These are phyloP conservation scores for Anneissia japonica DNA, from an alignment of 35 echinoderm and acorn worm species.

Conservation along the genomic window DNA sequence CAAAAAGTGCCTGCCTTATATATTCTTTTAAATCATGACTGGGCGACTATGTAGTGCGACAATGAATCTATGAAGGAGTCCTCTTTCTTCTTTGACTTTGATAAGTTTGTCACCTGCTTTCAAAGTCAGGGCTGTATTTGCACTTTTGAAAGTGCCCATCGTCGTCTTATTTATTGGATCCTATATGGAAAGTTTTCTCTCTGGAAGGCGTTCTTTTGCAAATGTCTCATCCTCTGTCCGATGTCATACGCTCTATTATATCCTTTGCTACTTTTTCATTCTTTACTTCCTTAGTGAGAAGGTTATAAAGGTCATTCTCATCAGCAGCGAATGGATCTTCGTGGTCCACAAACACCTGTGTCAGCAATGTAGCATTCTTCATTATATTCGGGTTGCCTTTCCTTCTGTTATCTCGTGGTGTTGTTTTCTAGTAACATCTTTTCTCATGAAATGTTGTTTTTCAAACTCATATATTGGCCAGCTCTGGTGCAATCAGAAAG, in stretches of 20 bases:
- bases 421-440: background rate
- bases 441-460: background rate
- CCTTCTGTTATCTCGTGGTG: constrained; percentile 2
- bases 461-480: background rate
- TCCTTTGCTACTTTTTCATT: constrained; percentile 3
- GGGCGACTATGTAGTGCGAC: background rate
- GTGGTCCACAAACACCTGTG: background rate
- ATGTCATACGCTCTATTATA: constrained; percentile 3
- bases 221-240: constrained; percentile 2
- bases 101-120: constrained; percentile 24
- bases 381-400: background rate
- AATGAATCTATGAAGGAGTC: background rate
- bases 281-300: background rate
- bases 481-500: background rate
- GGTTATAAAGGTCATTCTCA: background rate
- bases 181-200: background rate
- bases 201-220: constrained; percentile 8
- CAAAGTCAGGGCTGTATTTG: background rate
- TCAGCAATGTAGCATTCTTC: background rate
- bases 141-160: constrained; percentile 6
- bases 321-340: constrained; percentile 21
- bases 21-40: constrained; percentile 9
- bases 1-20: background rate
- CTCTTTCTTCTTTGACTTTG: constrained; percentile 20
- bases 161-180: constrained; percentile 9